These are phyloP conservation scores for Mirounga angustirostris DNA, from an alignment of 2,113 vertebrate genomes.

Conservation along the genomic window DNA sequence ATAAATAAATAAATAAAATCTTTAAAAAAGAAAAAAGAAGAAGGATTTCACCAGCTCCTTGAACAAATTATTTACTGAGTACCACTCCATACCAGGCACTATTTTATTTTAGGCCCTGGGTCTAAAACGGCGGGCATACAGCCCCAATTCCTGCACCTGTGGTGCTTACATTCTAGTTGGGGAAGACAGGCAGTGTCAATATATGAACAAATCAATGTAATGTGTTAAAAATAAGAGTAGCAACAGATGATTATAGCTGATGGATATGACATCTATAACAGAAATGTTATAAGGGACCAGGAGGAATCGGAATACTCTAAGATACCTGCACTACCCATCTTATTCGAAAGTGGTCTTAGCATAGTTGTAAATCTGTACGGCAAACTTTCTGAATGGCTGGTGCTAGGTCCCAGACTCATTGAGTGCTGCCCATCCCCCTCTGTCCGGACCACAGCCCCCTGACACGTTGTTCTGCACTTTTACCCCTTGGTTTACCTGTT, in stretches of 20 bases:
- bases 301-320: not conserved
- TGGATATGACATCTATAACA: not conserved
- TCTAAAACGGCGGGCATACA: too few species aligned
- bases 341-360: not conserved
- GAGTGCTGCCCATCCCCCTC: not conserved
- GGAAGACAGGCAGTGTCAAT: not conserved
- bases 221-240: not conserved
- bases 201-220: not conserved
- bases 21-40: not conserved
- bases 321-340: not conserved
- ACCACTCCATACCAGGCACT: not conserved
- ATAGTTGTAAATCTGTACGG: not conserved
- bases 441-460: not conserved
- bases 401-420: not conserved
- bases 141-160: not conserved
- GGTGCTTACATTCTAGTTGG: not conserved
- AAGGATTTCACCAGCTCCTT: not conserved
- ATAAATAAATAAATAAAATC: too few species aligned
- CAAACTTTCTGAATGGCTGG: not conserved
- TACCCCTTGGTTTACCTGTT: accelerated
- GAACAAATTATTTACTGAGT: not conserved
- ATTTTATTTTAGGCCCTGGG: not conserved
- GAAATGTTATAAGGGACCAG: not conserved
- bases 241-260: not conserved
- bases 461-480: not conserved